Percentiles rank a stretch among this genome's conserved stretches.
These are phyloP conservation scores for Galerucella nymphaeae DNA, from an alignment of 2,888 invertebrate species.

Conservation along the genomic window DNA sequence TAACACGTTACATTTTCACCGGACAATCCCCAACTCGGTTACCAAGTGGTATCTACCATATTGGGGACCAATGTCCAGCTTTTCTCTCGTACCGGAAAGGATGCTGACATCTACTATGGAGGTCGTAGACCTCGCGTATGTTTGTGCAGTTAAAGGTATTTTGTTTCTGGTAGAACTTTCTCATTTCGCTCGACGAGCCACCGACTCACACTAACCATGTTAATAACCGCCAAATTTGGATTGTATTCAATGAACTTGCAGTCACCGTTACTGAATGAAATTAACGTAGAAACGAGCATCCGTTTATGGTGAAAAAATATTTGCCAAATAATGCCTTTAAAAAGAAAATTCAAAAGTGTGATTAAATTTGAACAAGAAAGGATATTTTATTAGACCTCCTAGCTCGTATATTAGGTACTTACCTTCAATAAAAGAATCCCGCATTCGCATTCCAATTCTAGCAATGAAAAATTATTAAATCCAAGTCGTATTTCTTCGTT, in stretches of 20 bases:
- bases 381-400: not conserved
- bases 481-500: constrained; percentile 31
- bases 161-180: constrained; percentile 26
- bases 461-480: constrained; percentile 28
- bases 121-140: constrained; percentile 50
- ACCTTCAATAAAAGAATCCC: constrained; percentile 15
- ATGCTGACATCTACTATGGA: constrained; percentile 51
- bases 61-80: constrained; percentile 50
- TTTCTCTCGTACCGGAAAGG: constrained; percentile 45
- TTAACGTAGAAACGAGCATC: not conserved
- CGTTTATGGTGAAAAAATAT: not conserved
- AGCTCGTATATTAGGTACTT: constrained; percentile 4
- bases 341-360: no score
- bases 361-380: not conserved
- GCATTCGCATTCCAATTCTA: constrained; percentile 9
- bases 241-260: not conserved
- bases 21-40: constrained; percentile 1
- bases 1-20: not conserved
- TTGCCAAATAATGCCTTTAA: no score
- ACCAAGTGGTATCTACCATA: constrained; percentile 49
- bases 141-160: constrained; percentile 13
- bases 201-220: not conserved
- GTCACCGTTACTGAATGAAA: not conserved
- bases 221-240: constrained; percentile 4
- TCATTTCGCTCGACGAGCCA: not conserved